Evolutionary conservation across 2,888 invertebrate species (phyloP).

Genomic region (Chouioia cunea): DNA sequence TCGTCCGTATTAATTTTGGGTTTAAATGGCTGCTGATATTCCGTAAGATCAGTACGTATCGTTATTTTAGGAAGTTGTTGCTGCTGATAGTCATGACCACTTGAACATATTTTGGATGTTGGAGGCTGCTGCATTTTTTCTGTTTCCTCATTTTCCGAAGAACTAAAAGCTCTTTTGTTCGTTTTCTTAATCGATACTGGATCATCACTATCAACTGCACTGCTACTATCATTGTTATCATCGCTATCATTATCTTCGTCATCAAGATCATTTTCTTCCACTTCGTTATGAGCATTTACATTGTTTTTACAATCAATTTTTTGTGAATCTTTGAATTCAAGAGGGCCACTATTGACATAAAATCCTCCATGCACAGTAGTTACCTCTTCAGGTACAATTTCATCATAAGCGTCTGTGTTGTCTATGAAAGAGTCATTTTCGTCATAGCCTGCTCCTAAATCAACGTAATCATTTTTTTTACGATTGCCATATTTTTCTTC

Average conservation of each 20-base stretch:
- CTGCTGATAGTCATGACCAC: no score
- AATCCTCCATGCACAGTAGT: constrained; percentile 94
- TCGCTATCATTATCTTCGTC: constrained; percentile 56
- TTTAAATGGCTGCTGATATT: no score
- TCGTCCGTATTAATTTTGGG: no score
- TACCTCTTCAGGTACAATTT: constrained; percentile 91
- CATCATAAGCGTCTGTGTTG: constrained; percentile 97
- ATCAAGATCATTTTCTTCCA: constrained; percentile 61
- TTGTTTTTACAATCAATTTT: constrained; percentile 54
- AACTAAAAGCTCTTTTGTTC: constrained; percentile 54
- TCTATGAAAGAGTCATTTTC: constrained; percentile 97
- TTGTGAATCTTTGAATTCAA: constrained; percentile 82
- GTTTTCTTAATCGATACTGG: constrained; percentile 50
- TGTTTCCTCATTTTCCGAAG: constrained; percentile 59
- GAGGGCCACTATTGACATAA: constrained; percentile 93
- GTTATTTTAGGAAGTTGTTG: no score
- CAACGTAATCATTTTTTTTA: constrained; percentile 83
- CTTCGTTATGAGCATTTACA: constrained; percentile 52
- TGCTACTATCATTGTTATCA: constrained; percentile 55
- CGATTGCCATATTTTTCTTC: constrained; percentile 93
- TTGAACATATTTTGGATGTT: no score
- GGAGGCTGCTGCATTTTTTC: no score
- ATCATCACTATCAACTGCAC: background rate
- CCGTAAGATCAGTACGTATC: no score
- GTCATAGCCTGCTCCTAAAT: constrained; percentile 96